Evolutionary conservation across 2,797 vertebrate species (phyloP).

Genomic region (Eremophila alpestris): DNA sequence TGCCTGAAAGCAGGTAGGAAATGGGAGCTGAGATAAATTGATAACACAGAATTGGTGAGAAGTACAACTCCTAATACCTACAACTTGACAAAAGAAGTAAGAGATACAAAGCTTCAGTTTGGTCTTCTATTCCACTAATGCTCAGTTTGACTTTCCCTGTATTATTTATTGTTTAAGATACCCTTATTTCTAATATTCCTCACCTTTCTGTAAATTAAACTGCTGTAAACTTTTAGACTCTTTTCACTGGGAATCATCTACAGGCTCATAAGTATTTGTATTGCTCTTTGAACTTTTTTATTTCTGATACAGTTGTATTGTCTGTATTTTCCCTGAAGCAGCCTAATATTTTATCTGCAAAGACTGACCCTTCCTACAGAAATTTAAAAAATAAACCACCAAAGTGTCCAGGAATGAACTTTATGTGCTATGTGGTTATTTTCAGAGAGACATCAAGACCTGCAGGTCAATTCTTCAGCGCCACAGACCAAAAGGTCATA

Average conservation of each 20-base stretch:
- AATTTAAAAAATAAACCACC: neutral
- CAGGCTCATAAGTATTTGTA: neutral
- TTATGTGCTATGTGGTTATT: neutral
- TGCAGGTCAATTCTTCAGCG: neutral
- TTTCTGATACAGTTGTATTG: neutral
- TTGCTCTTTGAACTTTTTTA: neutral
- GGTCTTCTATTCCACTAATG: neutral
- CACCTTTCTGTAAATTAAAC: neutral
- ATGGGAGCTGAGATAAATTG: neutral
- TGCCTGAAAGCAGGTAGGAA: neutral
- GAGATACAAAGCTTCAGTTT: neutral
- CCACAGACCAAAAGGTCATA: neutral
- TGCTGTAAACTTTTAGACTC: neutral
- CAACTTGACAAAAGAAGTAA: neutral
- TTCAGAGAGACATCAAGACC: neutral
- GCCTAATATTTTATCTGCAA: neutral
- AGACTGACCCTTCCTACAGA: neutral
- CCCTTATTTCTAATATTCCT: neutral
- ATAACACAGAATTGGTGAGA: neutral
- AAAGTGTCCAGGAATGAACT: neutral
- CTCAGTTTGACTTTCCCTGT: neutral
- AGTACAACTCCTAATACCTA: neutral
- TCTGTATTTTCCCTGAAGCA: neutral
- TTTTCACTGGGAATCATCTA: neutral
- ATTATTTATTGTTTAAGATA: neutral